phyloP scores from a whole-genome alignment of 2,797 vertebrate species.

The Dermochelys coriacea region DNA sequence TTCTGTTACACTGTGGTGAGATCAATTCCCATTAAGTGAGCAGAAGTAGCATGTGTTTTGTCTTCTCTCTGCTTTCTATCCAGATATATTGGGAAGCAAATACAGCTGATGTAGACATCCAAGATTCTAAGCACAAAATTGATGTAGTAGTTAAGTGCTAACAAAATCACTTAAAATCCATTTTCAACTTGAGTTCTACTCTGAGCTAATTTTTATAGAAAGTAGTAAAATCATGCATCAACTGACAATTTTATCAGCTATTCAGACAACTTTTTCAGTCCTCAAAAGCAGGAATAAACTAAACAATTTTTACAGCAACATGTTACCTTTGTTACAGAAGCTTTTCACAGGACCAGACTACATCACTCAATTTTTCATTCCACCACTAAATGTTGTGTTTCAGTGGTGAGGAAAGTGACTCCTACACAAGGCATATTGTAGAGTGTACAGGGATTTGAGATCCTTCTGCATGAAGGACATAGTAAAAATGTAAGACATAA shows the following conservation, averaged over 20 bases:
- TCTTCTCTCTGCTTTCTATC: no score
- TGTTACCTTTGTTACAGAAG: background rate
- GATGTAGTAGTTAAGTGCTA: no score
- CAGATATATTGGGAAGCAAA: no score
- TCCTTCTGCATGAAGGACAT: background rate
- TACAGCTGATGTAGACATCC: no score
- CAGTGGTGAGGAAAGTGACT: background rate
- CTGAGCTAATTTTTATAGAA: background rate
- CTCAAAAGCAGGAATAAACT: background rate
- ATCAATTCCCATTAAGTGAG: no score
- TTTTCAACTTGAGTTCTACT: background rate
- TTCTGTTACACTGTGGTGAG: no score
- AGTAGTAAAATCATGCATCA: background rate
- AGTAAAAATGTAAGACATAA: background rate
- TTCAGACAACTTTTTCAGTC: constrained; percentile 15
- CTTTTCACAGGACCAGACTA: background rate
- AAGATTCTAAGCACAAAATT: no score
- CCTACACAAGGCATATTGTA: background rate
- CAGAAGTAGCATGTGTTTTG: no score
- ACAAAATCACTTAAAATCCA: no score
- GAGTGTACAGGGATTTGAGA: background rate
- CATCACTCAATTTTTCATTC: rapidly evolving
- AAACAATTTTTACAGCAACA: background rate
- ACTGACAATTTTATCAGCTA: background rate
- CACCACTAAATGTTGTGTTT: constrained; percentile 21